Evolutionary conservation across 2,113 vertebrate species (phyloP).

Genomic region (Lepidiolamprologus cunningtoni): DNA sequence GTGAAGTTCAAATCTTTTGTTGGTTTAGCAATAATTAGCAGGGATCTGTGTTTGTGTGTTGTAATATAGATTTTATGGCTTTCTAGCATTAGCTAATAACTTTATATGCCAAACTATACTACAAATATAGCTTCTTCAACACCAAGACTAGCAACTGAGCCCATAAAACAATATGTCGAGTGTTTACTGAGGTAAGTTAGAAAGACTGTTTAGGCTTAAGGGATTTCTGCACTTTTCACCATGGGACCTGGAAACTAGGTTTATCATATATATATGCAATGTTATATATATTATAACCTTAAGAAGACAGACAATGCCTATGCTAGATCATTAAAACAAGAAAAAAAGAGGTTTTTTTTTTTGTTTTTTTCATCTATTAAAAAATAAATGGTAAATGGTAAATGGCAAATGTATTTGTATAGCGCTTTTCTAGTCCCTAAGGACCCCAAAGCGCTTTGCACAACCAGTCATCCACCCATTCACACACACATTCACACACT

Average conservation of each 20-base stretch:
- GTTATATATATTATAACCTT: not conserved
- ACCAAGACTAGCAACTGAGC: not conserved
- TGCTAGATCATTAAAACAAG: not conserved
- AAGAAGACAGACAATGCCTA: not conserved
- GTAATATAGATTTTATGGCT: not conserved
- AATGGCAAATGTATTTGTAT: no score
- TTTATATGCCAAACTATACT: not conserved
- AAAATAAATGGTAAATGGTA: not conserved
- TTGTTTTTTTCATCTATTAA: not conserved
- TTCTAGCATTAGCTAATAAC: not conserved
- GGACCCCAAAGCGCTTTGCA: no score
- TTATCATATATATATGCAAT: not conserved
- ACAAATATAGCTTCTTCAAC: not conserved
- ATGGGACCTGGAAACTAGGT: not conserved
- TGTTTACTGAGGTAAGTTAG: not conserved
- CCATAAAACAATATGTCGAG: not conserved
- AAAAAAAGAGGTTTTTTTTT: fast-evolving
- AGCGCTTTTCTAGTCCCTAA: no score
- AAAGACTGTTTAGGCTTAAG: not conserved
- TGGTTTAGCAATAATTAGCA: not conserved
- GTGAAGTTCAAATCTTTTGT: not conserved
- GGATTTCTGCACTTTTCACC: not conserved
- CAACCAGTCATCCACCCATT: no score
- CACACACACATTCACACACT: no score
- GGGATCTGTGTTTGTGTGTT: not conserved